These are phyloP conservation scores for Microtus ochrogaster DNA, from an alignment of 2,113 vertebrate genomes.

Conservation along the genomic window DNA sequence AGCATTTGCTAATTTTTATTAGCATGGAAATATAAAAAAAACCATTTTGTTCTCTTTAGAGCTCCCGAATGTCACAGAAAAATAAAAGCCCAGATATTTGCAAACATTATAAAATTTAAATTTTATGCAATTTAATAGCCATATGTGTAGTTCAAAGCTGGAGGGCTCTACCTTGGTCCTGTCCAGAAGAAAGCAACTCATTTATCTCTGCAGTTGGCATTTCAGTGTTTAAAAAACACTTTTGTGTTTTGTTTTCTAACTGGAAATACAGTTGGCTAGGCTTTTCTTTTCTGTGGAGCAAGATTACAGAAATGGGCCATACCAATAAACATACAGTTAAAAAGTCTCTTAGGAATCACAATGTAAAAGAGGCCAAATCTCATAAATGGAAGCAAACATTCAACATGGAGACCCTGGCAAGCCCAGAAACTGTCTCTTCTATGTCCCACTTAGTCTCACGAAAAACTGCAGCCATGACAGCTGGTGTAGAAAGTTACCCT, in stretches of 20 bases:
- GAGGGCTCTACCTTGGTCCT: slow-evolving; percentile 85
- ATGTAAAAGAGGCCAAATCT: slow-evolving; percentile 22
- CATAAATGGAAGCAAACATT: slow-evolving; percentile 54
- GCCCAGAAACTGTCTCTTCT: slow-evolving; percentile 52
- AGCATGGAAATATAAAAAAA: slow-evolving; percentile 61
- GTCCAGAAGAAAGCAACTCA: slow-evolving; percentile 83
- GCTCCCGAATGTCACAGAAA: slow-evolving; percentile 78
- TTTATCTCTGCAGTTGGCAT: slow-evolving; percentile 85
- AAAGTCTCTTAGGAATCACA: slow-evolving; percentile 69
- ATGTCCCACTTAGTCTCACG: slow-evolving; percentile 60
- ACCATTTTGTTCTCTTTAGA: slow-evolving; percentile 48
- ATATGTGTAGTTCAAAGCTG: slow-evolving; percentile 84
- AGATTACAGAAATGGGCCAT: slow-evolving; percentile 61
- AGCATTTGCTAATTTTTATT: slow-evolving; percentile 74
- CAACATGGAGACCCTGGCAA: slow-evolving; percentile 54
- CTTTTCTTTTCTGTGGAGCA: slow-evolving; percentile 77
- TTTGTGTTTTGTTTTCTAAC: slow-evolving; percentile 71
- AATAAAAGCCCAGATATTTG: slow-evolving; percentile 87
- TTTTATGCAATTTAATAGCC: slow-evolving; percentile 87
- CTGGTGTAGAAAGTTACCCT: slow-evolving; percentile 73
- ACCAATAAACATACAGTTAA: slow-evolving; percentile 72
- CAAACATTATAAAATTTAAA: slow-evolving; percentile 88
- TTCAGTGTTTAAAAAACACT: slow-evolving; percentile 83
- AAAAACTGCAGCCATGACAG: slow-evolving; percentile 72
- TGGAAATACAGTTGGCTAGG: slow-evolving; percentile 80